Conservation (phyloP, 2,888 invertebrate species). For the Hyalella azteca region DNA sequence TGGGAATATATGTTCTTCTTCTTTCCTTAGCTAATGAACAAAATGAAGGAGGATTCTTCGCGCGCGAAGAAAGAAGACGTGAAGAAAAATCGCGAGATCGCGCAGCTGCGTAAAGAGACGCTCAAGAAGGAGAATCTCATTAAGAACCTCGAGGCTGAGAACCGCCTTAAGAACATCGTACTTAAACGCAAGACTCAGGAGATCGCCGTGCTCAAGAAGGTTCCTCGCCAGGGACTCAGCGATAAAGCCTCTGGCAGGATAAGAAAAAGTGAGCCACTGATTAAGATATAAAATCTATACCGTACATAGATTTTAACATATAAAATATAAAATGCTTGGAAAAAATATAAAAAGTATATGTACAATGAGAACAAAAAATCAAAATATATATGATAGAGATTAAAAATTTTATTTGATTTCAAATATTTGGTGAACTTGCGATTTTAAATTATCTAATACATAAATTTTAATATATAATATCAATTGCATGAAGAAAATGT, state of each 20-base stretch:
- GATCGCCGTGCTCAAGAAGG: constrained; percentile 78
- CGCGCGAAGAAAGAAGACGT: constrained; percentile 84
- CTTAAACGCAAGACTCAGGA: constrained; percentile 89
- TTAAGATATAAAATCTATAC: too few species aligned
- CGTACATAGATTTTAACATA: too few species aligned
- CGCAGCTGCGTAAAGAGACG: constrained; percentile 87
- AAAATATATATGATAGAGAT: too few species aligned
- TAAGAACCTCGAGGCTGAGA: constrained; percentile 84
- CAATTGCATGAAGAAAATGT: too few species aligned
- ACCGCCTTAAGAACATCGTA: constrained; percentile 84
- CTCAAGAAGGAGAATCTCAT: constrained; percentile 79
- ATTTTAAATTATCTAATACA: too few species aligned
- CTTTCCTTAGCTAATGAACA: constrained; percentile 80
- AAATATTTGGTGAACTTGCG: too few species aligned
- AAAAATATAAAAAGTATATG: too few species aligned
- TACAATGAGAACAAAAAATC: too few species aligned
- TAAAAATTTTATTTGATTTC: too few species aligned
- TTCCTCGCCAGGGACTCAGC: constrained; percentile 50
- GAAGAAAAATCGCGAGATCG: constrained; percentile 81
- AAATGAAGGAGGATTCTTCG: constrained; percentile 89
- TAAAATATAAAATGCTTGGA: too few species aligned
- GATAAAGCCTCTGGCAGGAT: constrained; percentile 54
- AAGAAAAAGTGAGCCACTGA: constrained; percentile 53
- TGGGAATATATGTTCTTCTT: not conserved
- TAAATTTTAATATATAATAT: too few species aligned